Conservation (phyloP, 2,888 invertebrate species). For the Tiliacea aurago region DNA sequence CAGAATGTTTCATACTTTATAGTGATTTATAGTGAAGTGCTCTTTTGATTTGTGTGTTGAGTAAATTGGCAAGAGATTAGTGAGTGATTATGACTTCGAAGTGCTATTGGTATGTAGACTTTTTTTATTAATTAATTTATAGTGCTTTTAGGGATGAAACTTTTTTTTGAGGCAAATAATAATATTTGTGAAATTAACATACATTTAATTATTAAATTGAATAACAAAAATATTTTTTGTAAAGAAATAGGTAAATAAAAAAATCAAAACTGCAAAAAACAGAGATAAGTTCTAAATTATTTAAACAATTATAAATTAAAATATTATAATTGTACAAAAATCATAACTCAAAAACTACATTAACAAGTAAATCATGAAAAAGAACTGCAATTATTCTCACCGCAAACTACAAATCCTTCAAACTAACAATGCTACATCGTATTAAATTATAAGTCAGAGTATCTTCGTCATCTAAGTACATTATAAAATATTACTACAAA, state of each 20-base stretch:
- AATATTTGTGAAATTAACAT: no score
- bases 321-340: background rate
- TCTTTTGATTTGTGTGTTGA: conserved; percentile 75
- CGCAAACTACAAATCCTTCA: background rate
- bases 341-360: background rate
- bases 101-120: conserved; percentile 57
- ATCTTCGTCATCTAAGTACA: conserved; percentile 16
- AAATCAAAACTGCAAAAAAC: background rate
- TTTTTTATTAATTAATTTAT: conserved; percentile 6
- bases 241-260: background rate
- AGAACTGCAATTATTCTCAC: background rate
- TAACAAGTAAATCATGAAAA: background rate
- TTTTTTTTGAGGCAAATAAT: background rate
- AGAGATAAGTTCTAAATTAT: background rate
- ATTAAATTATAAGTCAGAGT: conserved; percentile 10
- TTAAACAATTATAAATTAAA: no score
- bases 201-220: no score
- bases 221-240: background rate
- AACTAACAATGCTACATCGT: background rate
- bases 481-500: background rate
- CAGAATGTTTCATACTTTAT: conserved; percentile 37
- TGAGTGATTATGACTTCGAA: conserved; percentile 50
- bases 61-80: conserved; percentile 74
- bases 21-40: conserved; percentile 64
- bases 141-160: background rate